Conservation (phyloP, 2,113 vertebrate genomes). For the Falco punctatus region DNA sequence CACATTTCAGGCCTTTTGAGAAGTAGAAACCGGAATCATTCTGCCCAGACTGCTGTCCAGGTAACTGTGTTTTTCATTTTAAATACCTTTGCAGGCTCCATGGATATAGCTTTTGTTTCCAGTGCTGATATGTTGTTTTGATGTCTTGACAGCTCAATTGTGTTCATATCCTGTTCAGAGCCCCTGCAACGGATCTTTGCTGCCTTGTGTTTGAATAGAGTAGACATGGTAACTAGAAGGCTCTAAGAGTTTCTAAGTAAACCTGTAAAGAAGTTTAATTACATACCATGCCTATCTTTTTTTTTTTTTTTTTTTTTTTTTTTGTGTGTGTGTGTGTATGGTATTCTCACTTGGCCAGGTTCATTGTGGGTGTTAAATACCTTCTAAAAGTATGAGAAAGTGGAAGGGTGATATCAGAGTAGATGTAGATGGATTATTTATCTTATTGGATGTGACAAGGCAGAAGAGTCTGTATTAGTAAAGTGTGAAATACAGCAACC, state of each 20-base stretch:
- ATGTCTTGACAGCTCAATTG: not conserved
- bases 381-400: not conserved
- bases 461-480: not conserved
- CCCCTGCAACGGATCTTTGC: not conserved
- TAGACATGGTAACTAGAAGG: not conserved
- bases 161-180: not conserved
- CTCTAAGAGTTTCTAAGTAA: not conserved
- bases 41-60: not conserved
- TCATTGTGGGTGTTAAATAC: not conserved
- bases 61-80: not conserved
- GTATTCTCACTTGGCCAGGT: not conserved
- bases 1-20: not conserved
- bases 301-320: not conserved
- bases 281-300: not conserved
- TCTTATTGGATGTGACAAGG: not conserved
- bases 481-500: not conserved
- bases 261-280: not conserved
- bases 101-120: not conserved
- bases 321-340: not conserved
- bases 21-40: not conserved
- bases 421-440: not conserved
- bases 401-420: not conserved
- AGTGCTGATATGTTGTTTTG: not conserved
- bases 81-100: not conserved
- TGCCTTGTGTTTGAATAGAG: not conserved